Evolutionary conservation across 2,888 invertebrate genomes (phyloP).

Genomic region (Cinara cedri): DNA sequence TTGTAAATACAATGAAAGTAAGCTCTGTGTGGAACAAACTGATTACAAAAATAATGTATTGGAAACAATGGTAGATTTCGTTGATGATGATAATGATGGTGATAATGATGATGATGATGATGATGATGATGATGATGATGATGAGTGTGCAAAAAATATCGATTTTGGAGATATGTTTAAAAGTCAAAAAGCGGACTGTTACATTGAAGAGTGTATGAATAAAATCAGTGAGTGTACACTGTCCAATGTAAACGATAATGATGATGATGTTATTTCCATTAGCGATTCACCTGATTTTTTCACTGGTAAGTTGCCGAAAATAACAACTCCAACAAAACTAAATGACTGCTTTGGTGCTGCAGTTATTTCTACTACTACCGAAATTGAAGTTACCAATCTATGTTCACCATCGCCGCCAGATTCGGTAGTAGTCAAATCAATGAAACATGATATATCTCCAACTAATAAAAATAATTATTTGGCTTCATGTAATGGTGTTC

Average conservation of each 20-base stretch:
- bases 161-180: constrained; percentile 26
- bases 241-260: not conserved
- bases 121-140: not conserved
- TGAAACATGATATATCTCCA: not conserved
- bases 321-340: not conserved
- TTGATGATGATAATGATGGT: not conserved
- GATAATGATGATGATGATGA: not conserved
- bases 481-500: not conserved
- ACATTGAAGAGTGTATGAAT: constrained; percentile 29
- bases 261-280: not conserved
- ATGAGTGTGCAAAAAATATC: not conserved
- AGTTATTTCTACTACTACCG: too few species aligned
- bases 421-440: not conserved
- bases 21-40: too few species aligned
- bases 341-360: not conserved
- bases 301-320: not conserved
- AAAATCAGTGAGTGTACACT: not conserved
- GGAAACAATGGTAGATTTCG: not conserved
- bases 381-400: not conserved
- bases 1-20: too few species aligned
- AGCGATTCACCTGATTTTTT: constrained; percentile 18
- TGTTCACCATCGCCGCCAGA: not conserved
- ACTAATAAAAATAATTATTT: not conserved
- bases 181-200: constrained; percentile 17
- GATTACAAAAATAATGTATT: not conserved